A percentile compares a stretch with the other conserved stretches of the same genome.
Evolutionary conservation across 2,113 vertebrate genomes (phyloP).

Genomic region (Lanius collurio): DNA sequence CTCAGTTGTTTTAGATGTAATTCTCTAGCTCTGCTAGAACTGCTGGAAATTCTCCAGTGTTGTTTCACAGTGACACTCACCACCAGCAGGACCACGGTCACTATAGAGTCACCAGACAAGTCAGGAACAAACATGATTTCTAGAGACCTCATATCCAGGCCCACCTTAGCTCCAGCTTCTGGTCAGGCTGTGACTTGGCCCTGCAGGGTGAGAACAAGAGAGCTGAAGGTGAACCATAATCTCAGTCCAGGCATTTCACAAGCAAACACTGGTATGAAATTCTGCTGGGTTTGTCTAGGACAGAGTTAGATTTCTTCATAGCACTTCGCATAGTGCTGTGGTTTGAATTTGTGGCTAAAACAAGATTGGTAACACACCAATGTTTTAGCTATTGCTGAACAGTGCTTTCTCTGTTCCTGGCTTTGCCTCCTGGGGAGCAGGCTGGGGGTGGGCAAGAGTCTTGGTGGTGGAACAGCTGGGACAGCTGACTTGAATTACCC

Average conservation of each 20-base stretch:
- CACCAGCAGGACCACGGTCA: background rate
- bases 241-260: background rate
- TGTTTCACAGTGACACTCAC: background rate
- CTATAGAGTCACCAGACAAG: background rate
- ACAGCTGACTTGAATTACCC: background rate
- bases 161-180: background rate
- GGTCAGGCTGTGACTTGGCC: background rate
- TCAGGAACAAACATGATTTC: background rate
- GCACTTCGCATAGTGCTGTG: background rate
- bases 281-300: background rate
- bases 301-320: background rate
- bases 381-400: background rate
- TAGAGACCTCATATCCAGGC: background rate
- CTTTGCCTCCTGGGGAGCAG: background rate
- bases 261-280: background rate
- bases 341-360: background rate
- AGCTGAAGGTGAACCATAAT: background rate
- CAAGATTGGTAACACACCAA: background rate
- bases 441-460: background rate
- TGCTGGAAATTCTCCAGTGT: background rate
- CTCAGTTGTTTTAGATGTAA: background rate
- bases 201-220: background rate
- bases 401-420: background rate
- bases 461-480: background rate
- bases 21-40: background rate